Evolutionary conservation across 2,113 vertebrate genomes (phyloP), one percentile per base, ranked within the genome.

Genomic region (Scopus umbretta): DNA sequence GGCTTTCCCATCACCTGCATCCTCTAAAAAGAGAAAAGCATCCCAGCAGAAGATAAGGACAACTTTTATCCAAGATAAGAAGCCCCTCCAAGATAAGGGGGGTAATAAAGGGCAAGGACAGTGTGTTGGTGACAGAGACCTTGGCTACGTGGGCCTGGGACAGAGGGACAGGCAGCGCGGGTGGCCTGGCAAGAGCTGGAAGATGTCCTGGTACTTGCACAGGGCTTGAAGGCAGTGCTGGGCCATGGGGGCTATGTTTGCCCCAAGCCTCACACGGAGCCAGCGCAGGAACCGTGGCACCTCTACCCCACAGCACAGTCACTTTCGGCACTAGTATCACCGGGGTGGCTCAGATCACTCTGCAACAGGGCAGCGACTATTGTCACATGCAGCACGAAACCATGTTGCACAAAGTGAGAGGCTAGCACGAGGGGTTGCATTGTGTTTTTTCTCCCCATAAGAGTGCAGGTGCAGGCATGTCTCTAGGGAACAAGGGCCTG

Each of bases 171-270:
- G 49, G 27, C 27, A 43, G n/a, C 1, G 36, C 5, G 6, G 20
- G 47, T 19, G n/a, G 67, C 13, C 29, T 63, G 53, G 38, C 21
- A 73, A 61, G 40, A 67, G 43, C 53, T 80, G 59, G 11, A 3
- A 30, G 13, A 26, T 1, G 13, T 76, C 56, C 40, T 10, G 49
- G 49, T 85, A 34, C 25, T 45, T 30, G 21, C 10, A 66, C 34
- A 29, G 58, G 17, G 58, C 25, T 36, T 27, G 38, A 21, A 78
- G 59, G 23, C 17, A 90, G 52, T 6, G 2, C 36, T 2, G 4
- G 13, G 23, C 43, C 11, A 11, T 0, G 1, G 22, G 9, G 11
- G 6, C 19, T 56, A 0, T 2, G 12, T n/a, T 79, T 79, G 43
- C 36, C 32, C 30, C n/a, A 34, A n/a, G 68, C 8, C 30, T 47